A percentile compares a stretch with the other conserved stretches of the same genome.
Conservation (phyloP, 2,888 invertebrate genomes). For the Cheilosia grossa region DNA sequence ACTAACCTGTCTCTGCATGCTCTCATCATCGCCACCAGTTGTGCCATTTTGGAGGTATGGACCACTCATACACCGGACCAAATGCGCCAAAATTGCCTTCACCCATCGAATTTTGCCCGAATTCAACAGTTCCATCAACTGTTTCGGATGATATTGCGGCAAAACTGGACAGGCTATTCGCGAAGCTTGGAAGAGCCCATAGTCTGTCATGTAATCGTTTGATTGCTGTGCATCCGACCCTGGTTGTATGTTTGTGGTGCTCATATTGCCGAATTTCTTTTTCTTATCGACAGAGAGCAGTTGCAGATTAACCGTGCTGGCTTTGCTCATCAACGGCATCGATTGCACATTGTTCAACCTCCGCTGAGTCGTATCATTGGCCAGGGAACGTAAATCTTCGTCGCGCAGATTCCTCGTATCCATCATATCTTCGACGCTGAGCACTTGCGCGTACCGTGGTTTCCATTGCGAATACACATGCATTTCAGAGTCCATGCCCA, state of each 20-base stretch:
- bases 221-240: constrained; percentile 82
- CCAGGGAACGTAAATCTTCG: constrained; percentile 87
- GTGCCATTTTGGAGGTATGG: constrained; percentile 84
- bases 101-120: constrained; percentile 99
- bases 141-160: constrained; percentile 99
- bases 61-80: constrained; percentile 91
- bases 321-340: constrained; percentile 91
- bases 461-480: constrained; percentile 99
- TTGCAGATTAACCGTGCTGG: constrained; percentile 93
- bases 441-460: constrained; percentile 83
- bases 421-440: constrained; percentile 88
- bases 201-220: constrained; percentile 95
- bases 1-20: constrained; percentile 85
- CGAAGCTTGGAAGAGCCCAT: constrained; percentile 98
- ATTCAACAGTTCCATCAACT: constrained; percentile 98
- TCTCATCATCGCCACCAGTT: constrained; percentile 86
- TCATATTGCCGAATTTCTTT: constrained; percentile 84
- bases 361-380: constrained; percentile 87
- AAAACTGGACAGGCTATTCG: constrained; percentile 98
- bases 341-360: constrained; percentile 89
- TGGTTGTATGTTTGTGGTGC: constrained; percentile 78
- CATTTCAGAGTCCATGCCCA: constrained; percentile 99
- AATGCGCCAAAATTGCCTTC: constrained; percentile 98
- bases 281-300: constrained; percentile 90
- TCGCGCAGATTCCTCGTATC: constrained; percentile 89